Percentiles rank a stretch among this genome's conserved stretches.
phyloP scores from a whole-genome alignment of 1,140 invertebrate species.

The Leptinotarsa defecta region DNA sequence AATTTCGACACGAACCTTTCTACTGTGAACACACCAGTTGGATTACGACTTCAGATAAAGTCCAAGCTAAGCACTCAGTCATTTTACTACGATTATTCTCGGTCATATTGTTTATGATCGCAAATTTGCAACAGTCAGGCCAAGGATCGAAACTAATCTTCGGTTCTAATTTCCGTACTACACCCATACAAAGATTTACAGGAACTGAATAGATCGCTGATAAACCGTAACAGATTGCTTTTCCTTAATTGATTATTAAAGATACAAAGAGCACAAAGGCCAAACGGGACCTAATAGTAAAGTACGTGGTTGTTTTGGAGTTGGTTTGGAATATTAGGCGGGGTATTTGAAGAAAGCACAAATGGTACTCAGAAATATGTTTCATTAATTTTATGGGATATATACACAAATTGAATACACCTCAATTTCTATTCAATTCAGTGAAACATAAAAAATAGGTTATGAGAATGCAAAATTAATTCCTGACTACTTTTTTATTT shows the following conservation, averaged over 20 bases:
- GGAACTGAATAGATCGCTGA: constrained; percentile 10
- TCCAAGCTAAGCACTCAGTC: background rate
- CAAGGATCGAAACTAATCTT: constrained; percentile 13
- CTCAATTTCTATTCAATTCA: too few species aligned
- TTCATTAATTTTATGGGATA: too few species aligned
- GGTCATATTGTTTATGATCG: background rate
- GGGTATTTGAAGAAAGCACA: too few species aligned
- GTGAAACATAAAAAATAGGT: too few species aligned
- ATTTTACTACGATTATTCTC: constrained; percentile 1
- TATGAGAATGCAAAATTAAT: too few species aligned
- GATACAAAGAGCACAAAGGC: constrained; percentile 20
- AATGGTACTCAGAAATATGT: too few species aligned
- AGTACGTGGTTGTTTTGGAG: background rate
- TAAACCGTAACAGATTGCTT: constrained; percentile 15
- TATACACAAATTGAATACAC: too few species aligned
- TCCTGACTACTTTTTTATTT: too few species aligned
- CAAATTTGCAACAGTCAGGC: background rate
- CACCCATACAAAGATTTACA: constrained; percentile 20
- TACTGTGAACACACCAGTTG: too few species aligned
- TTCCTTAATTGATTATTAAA: constrained; percentile 21
- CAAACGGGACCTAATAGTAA: background rate
- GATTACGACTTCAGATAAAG: background rate
- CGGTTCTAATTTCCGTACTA: constrained; percentile 9
- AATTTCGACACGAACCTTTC: too few species aligned
- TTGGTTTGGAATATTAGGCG: too few species aligned